phyloP scores from a whole-genome alignment of 2,113 vertebrate genomes.

The Ailuropoda melanoleuca region DNA sequence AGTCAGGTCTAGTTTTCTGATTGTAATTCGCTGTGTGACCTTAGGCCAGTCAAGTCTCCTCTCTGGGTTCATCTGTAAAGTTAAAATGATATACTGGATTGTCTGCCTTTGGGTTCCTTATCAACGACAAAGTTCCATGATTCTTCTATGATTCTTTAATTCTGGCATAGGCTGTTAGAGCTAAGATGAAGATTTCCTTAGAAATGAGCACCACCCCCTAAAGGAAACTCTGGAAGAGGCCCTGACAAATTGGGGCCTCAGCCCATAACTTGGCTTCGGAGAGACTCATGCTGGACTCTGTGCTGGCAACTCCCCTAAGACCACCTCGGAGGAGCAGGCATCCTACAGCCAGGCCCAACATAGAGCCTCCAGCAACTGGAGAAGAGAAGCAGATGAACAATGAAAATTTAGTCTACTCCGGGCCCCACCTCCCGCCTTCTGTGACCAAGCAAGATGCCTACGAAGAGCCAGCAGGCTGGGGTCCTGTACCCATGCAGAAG shows the following conservation, averaged over 20 bases:
- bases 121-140: neutral
- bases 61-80: neutral
- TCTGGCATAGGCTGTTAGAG: neutral
- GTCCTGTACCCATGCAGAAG: neutral
- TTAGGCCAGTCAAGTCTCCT: neutral
- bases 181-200: constrained; percentile 1
- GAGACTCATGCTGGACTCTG: neutral
- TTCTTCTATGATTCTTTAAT: neutral
- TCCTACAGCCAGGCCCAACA: neutral
- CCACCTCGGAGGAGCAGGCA: neutral
- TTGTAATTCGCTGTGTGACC: neutral
- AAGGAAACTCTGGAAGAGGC: neutral
- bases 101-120: neutral
- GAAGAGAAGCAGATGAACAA: neutral
- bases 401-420: neutral
- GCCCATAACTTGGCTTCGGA: neutral
- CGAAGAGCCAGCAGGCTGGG: neutral
- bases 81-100: neutral
- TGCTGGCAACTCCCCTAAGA: neutral
- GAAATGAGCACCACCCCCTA: neutral
- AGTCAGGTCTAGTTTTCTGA: neutral
- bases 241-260: neutral
- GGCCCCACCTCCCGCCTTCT: neutral
- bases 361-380: neutral
- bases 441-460: neutral